These are phyloP conservation scores for Odontamblyopus lacepedii DNA, from an alignment of 2,797 vertebrate genomes.

Conservation along the genomic window DNA sequence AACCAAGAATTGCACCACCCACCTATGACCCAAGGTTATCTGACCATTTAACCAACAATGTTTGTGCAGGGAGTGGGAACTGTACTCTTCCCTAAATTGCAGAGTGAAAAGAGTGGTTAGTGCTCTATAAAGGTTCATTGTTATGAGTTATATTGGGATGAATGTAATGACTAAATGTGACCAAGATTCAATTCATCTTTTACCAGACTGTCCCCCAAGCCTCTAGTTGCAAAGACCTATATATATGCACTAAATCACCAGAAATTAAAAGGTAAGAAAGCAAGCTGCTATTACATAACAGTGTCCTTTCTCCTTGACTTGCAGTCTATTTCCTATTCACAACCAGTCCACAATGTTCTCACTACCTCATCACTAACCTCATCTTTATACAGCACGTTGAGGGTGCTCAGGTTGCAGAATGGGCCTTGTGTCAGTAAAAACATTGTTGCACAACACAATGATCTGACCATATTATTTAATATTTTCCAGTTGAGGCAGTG, in stretches of 20 bases:
- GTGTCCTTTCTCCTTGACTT: neutral
- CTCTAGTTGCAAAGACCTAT: neutral
- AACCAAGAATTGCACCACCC: too few species aligned
- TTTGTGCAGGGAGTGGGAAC: too few species aligned
- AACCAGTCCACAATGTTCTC: neutral
- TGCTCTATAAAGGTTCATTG: neutral
- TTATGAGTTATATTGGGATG: too few species aligned
- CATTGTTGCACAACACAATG: conserved; percentile 49
- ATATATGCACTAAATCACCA: neutral
- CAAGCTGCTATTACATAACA: conserved; percentile 3
- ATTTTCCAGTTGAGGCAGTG: conserved; percentile 51
- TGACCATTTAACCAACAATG: too few species aligned
- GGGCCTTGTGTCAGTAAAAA: conserved; percentile 46
- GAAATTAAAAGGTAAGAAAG: neutral
- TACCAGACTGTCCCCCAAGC: neutral
- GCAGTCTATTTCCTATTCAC: neutral
- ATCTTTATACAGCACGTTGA: conserved; percentile 15
- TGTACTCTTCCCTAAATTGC: too few species aligned
- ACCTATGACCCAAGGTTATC: too few species aligned
- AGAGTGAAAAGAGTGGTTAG: neutral
- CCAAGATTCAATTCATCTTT: too few species aligned
- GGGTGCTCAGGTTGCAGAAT: conserved; percentile 20
- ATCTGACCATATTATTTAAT: conserved; percentile 56
- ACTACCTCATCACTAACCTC: neutral
- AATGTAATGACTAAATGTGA: too few species aligned